Evolutionary conservation across 2,797 vertebrate species (phyloP), one percentile per base, ranked within the genome.

Genomic region (Ctenochaetus hawaiiensis): DNA sequence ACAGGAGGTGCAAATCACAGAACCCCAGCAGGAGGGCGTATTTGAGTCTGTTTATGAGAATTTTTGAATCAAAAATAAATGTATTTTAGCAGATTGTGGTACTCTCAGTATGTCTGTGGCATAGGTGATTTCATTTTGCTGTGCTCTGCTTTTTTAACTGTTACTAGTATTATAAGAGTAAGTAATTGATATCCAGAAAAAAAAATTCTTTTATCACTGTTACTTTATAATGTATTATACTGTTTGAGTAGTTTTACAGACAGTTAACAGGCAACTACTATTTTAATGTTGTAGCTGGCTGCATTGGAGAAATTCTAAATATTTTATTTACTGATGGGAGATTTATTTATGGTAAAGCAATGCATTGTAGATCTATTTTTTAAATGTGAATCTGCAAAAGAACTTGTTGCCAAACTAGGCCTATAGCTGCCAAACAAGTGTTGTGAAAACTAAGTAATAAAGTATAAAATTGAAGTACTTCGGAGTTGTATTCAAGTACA

Each of bases 31-130:
- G 0, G 89, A 94, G 56, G 86, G 74, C 4, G 53, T 68, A 30
- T 85, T 92, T 73, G 93, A 95, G 49, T 93, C 57, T 47, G 88
- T 96, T 72, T 96, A 96, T 87, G 95, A 95, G 77, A 96, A 96
- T 77, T 82, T 94, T 52, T 95, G 72, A 95, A 43, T 72, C 12
- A n/a, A 16, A 4, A 26, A 45, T 52, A 30, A 39, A 67, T 10
- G 18, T 66, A 0, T 11, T 53, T 58, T 11, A 30, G 11, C 10
- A 63, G 16, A 9, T 22, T 45, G 6, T 26, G 43, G 62, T 61
- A 47, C 60, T 58, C 26, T 30, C 26, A 47, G 13, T 44, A 49
- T 61, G 41, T 53, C 13, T 34, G 10, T 20, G 12, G 2, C 11
- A 56, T 22, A n/a, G 6, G 62, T 59, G 4, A 45, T 64, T 0